Conservation (phyloP, 2,797 vertebrate species). For the Chelonia mydas region DNA sequence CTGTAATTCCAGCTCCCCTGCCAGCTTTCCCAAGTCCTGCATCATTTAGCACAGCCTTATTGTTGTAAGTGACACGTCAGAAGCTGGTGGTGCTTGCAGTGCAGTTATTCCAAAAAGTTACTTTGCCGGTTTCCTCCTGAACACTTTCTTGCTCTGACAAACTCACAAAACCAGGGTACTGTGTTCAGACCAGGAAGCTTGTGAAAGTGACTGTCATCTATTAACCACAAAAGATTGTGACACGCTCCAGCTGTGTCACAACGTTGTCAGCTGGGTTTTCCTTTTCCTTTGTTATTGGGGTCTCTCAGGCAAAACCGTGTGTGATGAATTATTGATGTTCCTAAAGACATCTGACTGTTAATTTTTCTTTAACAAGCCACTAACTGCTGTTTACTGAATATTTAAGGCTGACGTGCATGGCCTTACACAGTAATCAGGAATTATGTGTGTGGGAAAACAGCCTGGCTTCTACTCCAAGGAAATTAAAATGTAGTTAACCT, state of each 20-base stretch:
- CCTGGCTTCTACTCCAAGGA: background rate
- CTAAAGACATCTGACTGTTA: background rate
- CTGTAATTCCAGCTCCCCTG: rapidly evolving
- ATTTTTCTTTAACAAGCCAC: background rate
- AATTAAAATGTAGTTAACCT: background rate
- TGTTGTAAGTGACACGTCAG: conserved; percentile 6
- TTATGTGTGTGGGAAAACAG: background rate
- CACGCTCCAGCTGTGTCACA: background rate
- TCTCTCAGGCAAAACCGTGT: background rate
- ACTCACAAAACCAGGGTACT: background rate
- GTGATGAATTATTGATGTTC: background rate
- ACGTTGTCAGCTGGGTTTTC: background rate
- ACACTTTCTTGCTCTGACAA: background rate
- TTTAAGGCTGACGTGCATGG: background rate
- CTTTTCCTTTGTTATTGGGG: background rate
- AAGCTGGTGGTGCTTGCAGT: background rate
- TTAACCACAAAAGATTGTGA: background rate
- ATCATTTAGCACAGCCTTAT: background rate
- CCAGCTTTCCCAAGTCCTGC: rapidly evolving
- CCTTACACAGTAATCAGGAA: background rate
- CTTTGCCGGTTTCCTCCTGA: background rate
- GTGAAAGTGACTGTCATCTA: background rate
- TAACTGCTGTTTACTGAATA: background rate
- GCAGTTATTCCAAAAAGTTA: background rate
- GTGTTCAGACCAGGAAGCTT: background rate